Evolutionary conservation across 1,140 invertebrate species (phyloP).

Genomic region (Caenorhabditis inopinata): DNA sequence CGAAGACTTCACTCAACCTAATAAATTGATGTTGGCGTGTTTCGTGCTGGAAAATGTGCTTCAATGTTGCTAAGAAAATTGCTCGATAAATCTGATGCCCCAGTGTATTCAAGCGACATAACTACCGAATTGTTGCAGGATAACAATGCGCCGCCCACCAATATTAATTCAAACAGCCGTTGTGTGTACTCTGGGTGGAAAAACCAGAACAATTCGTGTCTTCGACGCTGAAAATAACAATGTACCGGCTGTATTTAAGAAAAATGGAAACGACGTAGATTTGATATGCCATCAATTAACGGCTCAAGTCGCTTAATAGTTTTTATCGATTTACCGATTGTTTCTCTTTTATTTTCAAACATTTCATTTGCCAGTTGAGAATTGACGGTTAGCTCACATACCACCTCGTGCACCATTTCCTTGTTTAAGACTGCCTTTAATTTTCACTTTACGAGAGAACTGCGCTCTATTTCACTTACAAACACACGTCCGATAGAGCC

Average conservation of each 20-base stretch:
- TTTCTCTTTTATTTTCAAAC: too few relatives aligned
- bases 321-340: too few relatives aligned
- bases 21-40: too few relatives aligned
- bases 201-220: conserved; percentile 40
- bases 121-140: conserved; percentile 31
- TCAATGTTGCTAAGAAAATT: too few relatives aligned
- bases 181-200: conserved; percentile 40
- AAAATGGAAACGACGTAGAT: conserved; percentile 46
- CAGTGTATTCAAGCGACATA: too few relatives aligned
- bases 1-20: too few relatives aligned
- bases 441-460: neutral
- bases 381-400: neutral
- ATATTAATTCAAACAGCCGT: conserved; percentile 35
- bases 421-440: neutral
- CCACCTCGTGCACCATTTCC: neutral
- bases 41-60: too few relatives aligned
- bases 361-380: too few relatives aligned
- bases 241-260: conserved; percentile 46
- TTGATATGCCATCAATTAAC: conserved; percentile 42
- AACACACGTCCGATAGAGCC: too few relatives aligned
- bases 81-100: too few relatives aligned
- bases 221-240: conserved; percentile 34
- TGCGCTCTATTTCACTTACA: too few relatives aligned
- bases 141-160: conserved; percentile 33
- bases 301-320: neutral